Evolutionary conservation across 1,140 invertebrate species (phyloP), one percentile per base, ranked within the genome.

Genomic region (Drosophila pachea): DNA sequence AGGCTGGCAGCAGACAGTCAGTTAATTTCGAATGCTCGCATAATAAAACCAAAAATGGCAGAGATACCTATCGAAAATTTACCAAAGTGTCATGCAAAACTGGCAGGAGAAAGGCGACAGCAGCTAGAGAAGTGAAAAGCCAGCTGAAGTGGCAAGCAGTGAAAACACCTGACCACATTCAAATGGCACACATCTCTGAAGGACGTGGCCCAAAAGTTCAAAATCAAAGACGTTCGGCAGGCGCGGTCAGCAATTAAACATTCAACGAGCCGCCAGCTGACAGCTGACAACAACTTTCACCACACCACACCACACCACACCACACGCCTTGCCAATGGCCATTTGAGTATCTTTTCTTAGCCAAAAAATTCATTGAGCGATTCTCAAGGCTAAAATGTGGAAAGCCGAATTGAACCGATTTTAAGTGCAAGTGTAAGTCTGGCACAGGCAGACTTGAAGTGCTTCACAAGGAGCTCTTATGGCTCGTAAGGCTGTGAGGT

Each of bases 371-470:
- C 79, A 83, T 83, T 83, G 79, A 82, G 72, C 72, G 78, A 83
- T 84, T 68, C 65, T 83, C 79, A 84, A 83, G 78, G 78, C 84
- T 83, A 84, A 83, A 75, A 49, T 78, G 78, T 77, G 76, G 82
- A 86, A 83, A 82, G 71, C 43, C n/a, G n/a, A n/a, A n/a, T n/a
- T 22, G 22, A 22, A 49, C 43, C 33, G 38, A 22, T 53, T 16
- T 43, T 65, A 70, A 65, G 65, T 47, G 65, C 58, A 48, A 48
- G 2, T 59, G n/a, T 48, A 43, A 29, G n/a, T 47, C 7, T 8
- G 12, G 5, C 11, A 7, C 22, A 22, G 22, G 3, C 22, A 22
- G 22, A 22, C 22, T 22, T 22, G 22, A 22, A 22, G 22, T 22
- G 22, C 22, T 1, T 3, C 22, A 22, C 1, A 22, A 22, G 22